Evolutionary conservation across 1,140 invertebrate species (phyloP).

Genomic region (Brachionus sp.): DNA sequence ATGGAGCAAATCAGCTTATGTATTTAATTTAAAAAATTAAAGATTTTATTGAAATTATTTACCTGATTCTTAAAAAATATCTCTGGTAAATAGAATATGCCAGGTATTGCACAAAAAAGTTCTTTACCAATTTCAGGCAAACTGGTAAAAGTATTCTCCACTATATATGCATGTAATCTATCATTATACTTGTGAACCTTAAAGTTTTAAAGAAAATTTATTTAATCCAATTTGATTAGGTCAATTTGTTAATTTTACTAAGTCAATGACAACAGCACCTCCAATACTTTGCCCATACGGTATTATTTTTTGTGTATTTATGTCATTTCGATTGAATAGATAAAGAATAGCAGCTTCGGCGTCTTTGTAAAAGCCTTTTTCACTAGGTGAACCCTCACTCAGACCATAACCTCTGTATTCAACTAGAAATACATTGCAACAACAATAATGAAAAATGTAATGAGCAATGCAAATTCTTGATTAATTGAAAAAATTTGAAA

Average conservation of each 20-base stretch:
- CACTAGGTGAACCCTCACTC: slow-evolving; percentile 80
- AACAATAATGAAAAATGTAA: slow-evolving; percentile 73
- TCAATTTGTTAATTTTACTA: slow-evolving; percentile 67
- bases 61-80: slow-evolving; percentile 42
- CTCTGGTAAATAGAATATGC: slow-evolving; percentile 16
- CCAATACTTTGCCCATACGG: slow-evolving; percentile 87
- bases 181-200: slow-evolving; percentile 63
- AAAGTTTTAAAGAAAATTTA: background rate
- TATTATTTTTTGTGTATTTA: slow-evolving; percentile 76
- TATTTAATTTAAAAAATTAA: no score
- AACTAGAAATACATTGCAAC: slow-evolving; percentile 80
- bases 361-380: slow-evolving; percentile 78
- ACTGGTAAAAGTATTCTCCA: slow-evolving; percentile 92
- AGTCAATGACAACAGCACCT: slow-evolving; percentile 78
- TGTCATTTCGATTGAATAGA: slow-evolving; percentile 72
- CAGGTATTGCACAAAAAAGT: background rate
- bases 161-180: slow-evolving; percentile 73
- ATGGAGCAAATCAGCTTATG: no score
- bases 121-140: slow-evolving; percentile 74
- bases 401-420: slow-evolving; percentile 90
- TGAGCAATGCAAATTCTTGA: slow-evolving; percentile 75
- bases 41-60: no score
- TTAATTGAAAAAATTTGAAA: slow-evolving; percentile 69
- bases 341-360: slow-evolving; percentile 80
- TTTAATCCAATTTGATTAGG: background rate